Conservation (phyloP, 1,140 invertebrate genomes). For the Bombyx mandarina region DNA sequence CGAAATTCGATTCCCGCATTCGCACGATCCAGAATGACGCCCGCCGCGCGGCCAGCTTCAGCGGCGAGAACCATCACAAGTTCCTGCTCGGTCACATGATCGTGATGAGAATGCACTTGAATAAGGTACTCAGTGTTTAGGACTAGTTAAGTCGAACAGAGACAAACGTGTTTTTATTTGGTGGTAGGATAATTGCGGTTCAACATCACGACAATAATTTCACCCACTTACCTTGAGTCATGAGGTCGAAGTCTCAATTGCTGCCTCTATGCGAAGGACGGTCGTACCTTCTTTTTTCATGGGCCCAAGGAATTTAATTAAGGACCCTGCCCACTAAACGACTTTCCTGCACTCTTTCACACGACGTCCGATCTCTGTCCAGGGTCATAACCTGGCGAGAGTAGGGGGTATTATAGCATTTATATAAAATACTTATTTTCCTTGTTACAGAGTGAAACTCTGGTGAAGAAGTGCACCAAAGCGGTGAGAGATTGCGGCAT, state of each 20-base stretch:
- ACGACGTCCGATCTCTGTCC: too few species aligned
- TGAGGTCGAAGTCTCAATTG: background rate
- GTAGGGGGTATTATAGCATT: too few species aligned
- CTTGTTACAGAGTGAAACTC: conserved; percentile 43
- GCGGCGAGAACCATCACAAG: conserved; percentile 50
- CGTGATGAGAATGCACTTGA: conserved; percentile 53
- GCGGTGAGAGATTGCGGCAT: conserved; percentile 32
- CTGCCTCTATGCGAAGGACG: too few species aligned
- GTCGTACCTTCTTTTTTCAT: too few species aligned
- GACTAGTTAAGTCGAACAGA: background rate
- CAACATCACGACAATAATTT: too few species aligned
- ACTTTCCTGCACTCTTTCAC: too few species aligned
- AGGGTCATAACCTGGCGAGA: too few species aligned
- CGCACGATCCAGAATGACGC: conserved; percentile 36
- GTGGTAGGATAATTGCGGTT: background rate
- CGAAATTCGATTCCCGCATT: conserved; percentile 23
- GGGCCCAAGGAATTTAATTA: too few species aligned
- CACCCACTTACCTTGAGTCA: background rate
- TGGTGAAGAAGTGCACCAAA: conserved; percentile 40
- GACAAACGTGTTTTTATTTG: background rate
- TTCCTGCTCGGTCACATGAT: conserved; percentile 52
- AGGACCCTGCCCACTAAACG: too few species aligned
- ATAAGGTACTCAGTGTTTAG: conserved; percentile 32
- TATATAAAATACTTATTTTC: too few species aligned
- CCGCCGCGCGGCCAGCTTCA: conserved; percentile 37